Evolutionary conservation across 2,797 vertebrate genomes (phyloP).

Genomic region (Erethizon dorsatum): DNA sequence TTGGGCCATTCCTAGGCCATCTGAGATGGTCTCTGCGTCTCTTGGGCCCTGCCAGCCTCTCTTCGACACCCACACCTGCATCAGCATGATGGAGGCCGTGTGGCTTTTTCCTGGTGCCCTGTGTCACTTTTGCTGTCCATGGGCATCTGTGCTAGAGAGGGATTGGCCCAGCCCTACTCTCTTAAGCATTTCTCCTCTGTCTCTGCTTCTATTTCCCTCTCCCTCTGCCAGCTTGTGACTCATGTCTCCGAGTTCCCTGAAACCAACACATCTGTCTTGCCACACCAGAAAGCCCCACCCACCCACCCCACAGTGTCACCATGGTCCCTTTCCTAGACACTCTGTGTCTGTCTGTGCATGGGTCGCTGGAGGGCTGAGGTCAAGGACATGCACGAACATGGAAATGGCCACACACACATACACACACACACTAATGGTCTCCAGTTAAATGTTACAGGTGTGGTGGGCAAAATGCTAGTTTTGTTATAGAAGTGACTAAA

Average conservation of each 20-base stretch:
- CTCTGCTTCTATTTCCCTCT: background rate
- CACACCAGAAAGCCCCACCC: background rate
- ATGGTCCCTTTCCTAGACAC: background rate
- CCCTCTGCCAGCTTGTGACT: background rate
- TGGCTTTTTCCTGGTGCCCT: background rate
- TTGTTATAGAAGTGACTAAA: background rate
- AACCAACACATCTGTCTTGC: background rate
- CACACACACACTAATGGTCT: background rate
- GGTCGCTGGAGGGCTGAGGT: background rate
- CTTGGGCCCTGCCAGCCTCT: background rate
- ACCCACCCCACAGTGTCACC: background rate
- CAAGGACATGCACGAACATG: background rate
- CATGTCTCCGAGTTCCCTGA: background rate
- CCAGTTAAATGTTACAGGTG: background rate
- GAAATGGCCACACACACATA: background rate
- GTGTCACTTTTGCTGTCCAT: accelerated
- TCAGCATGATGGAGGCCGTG: accelerated
- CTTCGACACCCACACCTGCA: background rate
- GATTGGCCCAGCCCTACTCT: background rate
- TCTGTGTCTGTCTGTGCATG: background rate
- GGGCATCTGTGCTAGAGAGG: background rate
- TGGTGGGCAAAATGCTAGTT: background rate
- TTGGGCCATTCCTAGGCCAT: background rate
- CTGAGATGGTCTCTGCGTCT: background rate
- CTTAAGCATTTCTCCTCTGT: background rate